These are phyloP conservation scores for Tangara arthus DNA, from an alignment of 2,797 vertebrate species.

Conservation along the genomic window DNA sequence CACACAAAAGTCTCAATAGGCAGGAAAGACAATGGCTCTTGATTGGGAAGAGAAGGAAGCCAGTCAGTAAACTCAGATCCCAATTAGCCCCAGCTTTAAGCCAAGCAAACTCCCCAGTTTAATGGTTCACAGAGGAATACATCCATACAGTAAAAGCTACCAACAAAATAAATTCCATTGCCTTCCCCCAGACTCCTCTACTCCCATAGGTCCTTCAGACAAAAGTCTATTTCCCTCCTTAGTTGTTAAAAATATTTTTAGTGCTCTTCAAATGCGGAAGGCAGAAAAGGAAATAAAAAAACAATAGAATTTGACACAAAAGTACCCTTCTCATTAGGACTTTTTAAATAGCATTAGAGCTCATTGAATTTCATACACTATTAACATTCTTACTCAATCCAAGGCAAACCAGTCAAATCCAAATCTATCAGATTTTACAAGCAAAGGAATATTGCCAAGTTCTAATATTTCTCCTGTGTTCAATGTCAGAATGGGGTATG, in stretches of 20 bases:
- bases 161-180: conserved; percentile 19
- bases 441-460: conserved; percentile 50
- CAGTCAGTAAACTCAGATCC: conserved; percentile 33
- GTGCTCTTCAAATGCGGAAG: conserved; percentile 5
- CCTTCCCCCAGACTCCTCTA: not conserved
- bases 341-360: conserved; percentile 57
- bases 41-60: conserved; percentile 17
- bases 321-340: conserved; percentile 42
- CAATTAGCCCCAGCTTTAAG: conserved; percentile 55
- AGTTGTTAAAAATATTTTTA: conserved; percentile 65
- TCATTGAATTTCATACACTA: conserved; percentile 55
- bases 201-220: conserved; percentile 41
- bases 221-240: conserved; percentile 53
- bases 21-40: conserved; percentile 42
- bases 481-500: not conserved
- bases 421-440: conserved; percentile 53
- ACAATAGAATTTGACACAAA: conserved; percentile 53
- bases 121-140: conserved; percentile 41
- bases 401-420: conserved; percentile 50
- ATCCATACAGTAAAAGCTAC: conserved; percentile 28
- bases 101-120: conserved; percentile 34
- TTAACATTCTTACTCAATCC: conserved; percentile 39
- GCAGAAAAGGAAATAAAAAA: conserved; percentile 37
- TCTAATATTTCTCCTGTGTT: conserved; percentile 40
- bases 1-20: not conserved